These are phyloP conservation scores for Epizoanthus scotinus DNA, from an alignment of 92 coral and sea anemone species.

Conservation along the genomic window DNA sequence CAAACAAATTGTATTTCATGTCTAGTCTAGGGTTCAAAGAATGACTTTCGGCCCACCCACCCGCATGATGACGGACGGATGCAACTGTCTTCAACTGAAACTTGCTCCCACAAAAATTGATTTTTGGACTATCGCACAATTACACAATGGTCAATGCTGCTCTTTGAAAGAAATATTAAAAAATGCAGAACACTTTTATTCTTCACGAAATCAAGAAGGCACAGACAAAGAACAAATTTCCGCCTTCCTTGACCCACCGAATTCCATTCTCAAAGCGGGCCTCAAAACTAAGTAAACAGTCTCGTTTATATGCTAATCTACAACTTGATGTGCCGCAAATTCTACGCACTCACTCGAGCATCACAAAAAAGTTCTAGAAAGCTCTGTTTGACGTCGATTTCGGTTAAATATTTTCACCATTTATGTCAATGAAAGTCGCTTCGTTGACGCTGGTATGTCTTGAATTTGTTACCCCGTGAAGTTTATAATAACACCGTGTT, in stretches of 20 bases:
- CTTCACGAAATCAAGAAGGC: too few relatives aligned
- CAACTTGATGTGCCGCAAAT: background rate
- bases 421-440: background rate
- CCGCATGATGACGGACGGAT: background rate
- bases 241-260: too few relatives aligned
- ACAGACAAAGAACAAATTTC: too few relatives aligned
- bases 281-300: too few relatives aligned
- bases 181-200: too few relatives aligned
- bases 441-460: background rate
- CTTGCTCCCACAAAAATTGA: too few relatives aligned
- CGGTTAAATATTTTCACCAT: background rate
- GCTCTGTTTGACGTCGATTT: background rate
- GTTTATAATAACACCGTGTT: background rate
- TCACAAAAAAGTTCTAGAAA: background rate
- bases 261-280: too few relatives aligned
- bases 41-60: background rate
- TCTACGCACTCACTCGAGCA: background rate
- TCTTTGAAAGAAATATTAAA: too few relatives aligned
- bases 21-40: slow-evolving; percentile 13
- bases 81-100: background rate
- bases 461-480: slow-evolving; percentile 4
- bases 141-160: too few relatives aligned
- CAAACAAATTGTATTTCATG: slow-evolving; percentile 26
- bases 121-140: too few relatives aligned
- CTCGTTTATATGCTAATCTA: background rate